Conservation (phyloP, 1,140 invertebrate genomes). For the Nixonia krombeini region DNA sequence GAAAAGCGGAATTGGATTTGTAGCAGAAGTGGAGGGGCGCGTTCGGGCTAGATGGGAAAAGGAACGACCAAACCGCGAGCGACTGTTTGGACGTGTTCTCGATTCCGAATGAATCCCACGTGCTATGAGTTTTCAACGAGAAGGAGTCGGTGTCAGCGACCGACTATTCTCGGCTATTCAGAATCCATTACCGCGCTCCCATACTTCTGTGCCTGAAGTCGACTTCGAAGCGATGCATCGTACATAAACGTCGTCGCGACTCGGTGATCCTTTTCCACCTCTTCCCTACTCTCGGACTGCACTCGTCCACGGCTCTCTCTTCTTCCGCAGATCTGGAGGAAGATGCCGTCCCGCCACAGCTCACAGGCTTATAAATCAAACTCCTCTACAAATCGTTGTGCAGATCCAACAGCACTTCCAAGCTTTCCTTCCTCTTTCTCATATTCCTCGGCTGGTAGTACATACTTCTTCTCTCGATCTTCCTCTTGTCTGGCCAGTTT, state of each 20-base stretch:
- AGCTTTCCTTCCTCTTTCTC: constrained; percentile 1
- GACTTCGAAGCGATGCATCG: constrained; percentile 58
- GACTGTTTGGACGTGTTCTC: not conserved
- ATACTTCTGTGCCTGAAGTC: constrained; percentile 57
- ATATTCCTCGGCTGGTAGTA: too few species aligned
- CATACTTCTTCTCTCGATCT: too few species aligned
- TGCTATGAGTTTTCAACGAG: not conserved
- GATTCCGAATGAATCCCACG: not conserved
- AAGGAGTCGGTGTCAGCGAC: constrained; percentile 35
- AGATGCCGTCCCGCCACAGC: constrained; percentile 22
- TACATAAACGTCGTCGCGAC: constrained; percentile 32
- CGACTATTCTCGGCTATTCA: constrained; percentile 55
- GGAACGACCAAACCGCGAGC: too few species aligned
- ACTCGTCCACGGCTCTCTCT: constrained; percentile 13
- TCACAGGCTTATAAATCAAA: constrained; percentile 63
- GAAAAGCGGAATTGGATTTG: too few species aligned
- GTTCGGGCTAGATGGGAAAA: too few species aligned
- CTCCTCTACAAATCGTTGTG: constrained; percentile 28
- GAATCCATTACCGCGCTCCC: constrained; percentile 54
- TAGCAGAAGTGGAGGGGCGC: too few species aligned
- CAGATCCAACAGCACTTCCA: constrained; percentile 24
- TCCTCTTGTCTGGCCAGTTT: too few species aligned
- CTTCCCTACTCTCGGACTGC: constrained; percentile 13
- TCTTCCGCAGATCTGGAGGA: constrained; percentile 7
- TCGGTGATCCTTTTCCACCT: constrained; percentile 2